phyloP scores from a whole-genome alignment of 2,113 vertebrate species.

The Cebus imitator region DNA sequence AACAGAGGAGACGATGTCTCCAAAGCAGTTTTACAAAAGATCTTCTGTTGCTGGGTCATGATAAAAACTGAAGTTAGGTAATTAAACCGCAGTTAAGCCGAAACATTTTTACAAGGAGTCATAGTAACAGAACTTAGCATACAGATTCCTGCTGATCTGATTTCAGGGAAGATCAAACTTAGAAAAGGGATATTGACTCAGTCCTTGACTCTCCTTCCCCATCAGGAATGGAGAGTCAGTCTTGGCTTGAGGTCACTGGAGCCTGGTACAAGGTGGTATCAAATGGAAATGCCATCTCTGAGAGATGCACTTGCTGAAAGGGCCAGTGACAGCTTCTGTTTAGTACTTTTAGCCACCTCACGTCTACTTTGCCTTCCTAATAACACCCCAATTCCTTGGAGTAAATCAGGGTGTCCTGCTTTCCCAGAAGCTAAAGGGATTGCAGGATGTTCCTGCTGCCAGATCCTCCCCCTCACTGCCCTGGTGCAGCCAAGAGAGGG shows the following conservation, averaged over 20 bases:
- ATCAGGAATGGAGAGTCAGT: no score
- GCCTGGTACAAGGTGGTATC: no score
- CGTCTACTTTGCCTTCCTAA: background rate
- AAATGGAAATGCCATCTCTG: background rate
- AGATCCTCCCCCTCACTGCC: no score
- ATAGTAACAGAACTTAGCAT: background rate
- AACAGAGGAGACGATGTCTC: background rate
- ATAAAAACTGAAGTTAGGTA: background rate
- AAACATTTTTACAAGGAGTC: background rate
- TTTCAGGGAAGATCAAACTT: background rate
- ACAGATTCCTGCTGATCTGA: background rate
- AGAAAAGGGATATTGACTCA: background rate
- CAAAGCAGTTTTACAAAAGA: background rate
- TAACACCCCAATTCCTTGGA: background rate
- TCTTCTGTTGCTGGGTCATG: background rate
- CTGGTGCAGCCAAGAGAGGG: background rate
- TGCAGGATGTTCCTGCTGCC: background rate
- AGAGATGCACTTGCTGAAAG: background rate
- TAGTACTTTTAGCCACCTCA: background rate
- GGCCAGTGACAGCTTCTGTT: background rate
- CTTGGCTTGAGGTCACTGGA: background rate
- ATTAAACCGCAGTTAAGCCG: background rate
- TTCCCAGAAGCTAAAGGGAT: background rate
- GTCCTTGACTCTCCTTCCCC: background rate
- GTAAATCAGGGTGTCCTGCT: background rate